These are phyloP conservation scores for Lytechinus pictus DNA, from an alignment of 35 echinoderm and acorn worm species.

Conservation along the genomic window DNA sequence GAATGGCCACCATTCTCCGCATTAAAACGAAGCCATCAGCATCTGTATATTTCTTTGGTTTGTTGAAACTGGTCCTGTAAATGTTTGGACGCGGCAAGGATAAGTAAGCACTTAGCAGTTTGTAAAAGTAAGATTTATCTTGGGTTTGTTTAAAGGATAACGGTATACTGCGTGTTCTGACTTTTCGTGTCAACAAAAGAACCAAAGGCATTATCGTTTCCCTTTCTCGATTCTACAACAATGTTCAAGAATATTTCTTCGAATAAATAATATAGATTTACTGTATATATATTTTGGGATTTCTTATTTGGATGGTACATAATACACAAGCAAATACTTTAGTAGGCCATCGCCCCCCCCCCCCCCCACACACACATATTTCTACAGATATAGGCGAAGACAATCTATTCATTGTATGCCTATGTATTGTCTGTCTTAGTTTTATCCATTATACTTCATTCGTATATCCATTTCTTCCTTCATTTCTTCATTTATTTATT, in stretches of 20 bases:
- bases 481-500: too few relatives aligned
- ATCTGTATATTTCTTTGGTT: neutral
- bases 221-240: neutral
- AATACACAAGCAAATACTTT: too few relatives aligned
- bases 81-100: neutral
- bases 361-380: too few relatives aligned
- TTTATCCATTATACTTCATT: too few relatives aligned
- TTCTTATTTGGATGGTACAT: too few relatives aligned
- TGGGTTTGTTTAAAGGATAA: neutral
- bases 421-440: too few relatives aligned
- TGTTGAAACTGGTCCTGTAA: neutral
- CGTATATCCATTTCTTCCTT: too few relatives aligned
- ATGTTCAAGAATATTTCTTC: neutral
- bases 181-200: neutral
- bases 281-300: too few relatives aligned
- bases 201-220: neutral
- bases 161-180: neutral
- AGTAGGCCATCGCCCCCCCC: too few relatives aligned
- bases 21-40: neutral
- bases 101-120: conserved; percentile 15
- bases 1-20: too few relatives aligned
- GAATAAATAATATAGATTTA: neutral
- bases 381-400: too few relatives aligned
- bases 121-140: neutral
- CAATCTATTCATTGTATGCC: too few relatives aligned